Evolutionary conservation across 2,888 invertebrate species (phyloP).

Genomic region (Bembecia ichneumoniformis): DNA sequence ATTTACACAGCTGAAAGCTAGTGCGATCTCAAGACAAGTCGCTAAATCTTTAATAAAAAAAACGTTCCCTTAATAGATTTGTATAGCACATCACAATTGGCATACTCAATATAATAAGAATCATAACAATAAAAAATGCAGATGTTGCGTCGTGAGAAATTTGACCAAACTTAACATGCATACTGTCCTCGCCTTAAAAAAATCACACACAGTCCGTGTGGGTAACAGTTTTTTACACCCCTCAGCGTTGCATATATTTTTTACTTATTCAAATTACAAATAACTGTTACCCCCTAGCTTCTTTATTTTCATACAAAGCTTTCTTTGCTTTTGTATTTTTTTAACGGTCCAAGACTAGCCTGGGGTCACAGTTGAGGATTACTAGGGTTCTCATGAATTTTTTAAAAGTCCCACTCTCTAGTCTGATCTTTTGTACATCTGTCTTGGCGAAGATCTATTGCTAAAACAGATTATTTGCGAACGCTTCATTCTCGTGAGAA

Average conservation of each 20-base stretch:
- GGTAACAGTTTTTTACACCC: constrained; percentile 46
- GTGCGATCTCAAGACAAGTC: too few species aligned
- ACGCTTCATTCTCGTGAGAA: constrained; percentile 36
- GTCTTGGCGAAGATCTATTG: constrained; percentile 17
- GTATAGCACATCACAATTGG: too few species aligned
- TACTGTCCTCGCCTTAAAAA: constrained; percentile 54
- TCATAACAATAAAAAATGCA: constrained; percentile 3
- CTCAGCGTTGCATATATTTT: constrained; percentile 38
- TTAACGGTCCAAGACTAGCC: constrained; percentile 54
- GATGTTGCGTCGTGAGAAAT: constrained; percentile 50
- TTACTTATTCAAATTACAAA: constrained; percentile 59
- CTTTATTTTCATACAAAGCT: constrained; percentile 51
- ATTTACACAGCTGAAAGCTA: too few species aligned
- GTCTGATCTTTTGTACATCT: constrained; percentile 47
- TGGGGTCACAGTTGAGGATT: constrained; percentile 65
- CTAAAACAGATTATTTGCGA: constrained; percentile 15
- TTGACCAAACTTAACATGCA: constrained; percentile 53
- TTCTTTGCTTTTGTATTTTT: constrained; percentile 58
- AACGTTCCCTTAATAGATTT: too few species aligned
- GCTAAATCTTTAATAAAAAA: too few species aligned
- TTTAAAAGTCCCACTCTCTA: constrained; percentile 33
- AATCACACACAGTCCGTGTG: constrained; percentile 36
- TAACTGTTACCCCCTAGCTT: constrained; percentile 56
- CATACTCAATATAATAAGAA: neutral
- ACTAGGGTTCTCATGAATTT: constrained; percentile 59